A percentile compares a stretch with the other conserved stretches of the same genome.
These are phyloP conservation scores for Palythoa caribaeorum DNA, from an alignment of 92 coral and sea anemone genomes.

Conservation along the genomic window DNA sequence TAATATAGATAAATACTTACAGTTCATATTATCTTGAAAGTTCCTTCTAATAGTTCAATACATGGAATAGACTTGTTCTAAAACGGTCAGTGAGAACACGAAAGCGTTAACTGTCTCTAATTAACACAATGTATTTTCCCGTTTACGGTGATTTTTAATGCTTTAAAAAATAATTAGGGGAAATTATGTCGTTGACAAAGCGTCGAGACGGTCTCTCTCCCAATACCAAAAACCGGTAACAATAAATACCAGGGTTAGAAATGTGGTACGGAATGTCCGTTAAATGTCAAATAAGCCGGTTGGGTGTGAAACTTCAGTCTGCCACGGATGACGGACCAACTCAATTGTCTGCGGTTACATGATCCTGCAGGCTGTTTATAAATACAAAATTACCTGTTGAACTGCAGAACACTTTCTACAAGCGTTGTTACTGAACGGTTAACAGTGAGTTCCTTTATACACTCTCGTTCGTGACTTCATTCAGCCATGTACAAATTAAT, in stretches of 20 bases:
- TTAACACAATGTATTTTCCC: neutral
- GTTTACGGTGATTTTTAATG: neutral
- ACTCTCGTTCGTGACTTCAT: neutral
- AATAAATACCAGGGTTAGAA: neutral
- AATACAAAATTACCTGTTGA: conserved; percentile 14
- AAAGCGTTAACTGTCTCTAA: neutral
- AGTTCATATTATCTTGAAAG: neutral
- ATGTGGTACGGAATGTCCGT: conserved; percentile 25
- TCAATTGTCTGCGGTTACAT: conserved; percentile 38
- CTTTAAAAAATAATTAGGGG: neutral
- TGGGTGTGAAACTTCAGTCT: conserved; percentile 27
- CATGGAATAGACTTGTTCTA: neutral
- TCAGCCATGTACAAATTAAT: conserved; percentile 17
- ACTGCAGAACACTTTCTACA: conserved; percentile 8
- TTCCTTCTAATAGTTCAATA: neutral
- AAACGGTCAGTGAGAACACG: neutral
- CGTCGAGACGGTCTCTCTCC: neutral
- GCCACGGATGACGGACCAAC: conserved; percentile 8
- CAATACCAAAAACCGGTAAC: neutral
- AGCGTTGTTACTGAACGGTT: conserved; percentile 37
- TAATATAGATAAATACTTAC: conserved; percentile 11
- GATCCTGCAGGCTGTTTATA: conserved; percentile 22
- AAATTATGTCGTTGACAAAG: neutral
- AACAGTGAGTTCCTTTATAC: neutral
- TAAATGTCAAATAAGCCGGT: neutral